phyloP scores from a whole-genome alignment of 2,888 invertebrate genomes.

The Oligia latruncula region DNA sequence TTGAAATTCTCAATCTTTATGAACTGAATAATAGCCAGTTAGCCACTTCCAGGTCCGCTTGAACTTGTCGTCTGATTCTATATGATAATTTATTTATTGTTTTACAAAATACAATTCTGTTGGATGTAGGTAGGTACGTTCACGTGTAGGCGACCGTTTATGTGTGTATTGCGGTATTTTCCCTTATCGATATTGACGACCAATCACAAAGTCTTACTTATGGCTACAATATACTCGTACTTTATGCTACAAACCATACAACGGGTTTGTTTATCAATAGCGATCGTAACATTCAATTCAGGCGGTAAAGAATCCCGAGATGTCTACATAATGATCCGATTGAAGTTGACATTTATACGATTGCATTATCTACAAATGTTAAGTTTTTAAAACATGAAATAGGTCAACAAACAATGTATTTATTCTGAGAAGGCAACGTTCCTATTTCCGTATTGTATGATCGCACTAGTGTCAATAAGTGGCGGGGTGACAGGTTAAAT shows the following conservation, averaged over 20 bases:
- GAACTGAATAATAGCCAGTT: constrained; percentile 50
- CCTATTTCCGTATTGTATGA: constrained; percentile 16
- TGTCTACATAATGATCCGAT: constrained; percentile 22
- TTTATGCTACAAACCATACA: constrained; percentile 33
- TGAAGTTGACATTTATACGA: no score
- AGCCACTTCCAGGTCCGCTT: constrained; percentile 35
- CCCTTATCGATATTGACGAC: constrained; percentile 52
- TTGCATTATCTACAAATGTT: not conserved
- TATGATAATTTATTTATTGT: constrained; percentile 57
- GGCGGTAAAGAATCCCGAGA: constrained; percentile 33
- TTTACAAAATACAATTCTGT: constrained; percentile 34
- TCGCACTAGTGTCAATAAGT: constrained; percentile 12
- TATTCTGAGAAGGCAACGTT: constrained; percentile 23
- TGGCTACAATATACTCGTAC: constrained; percentile 30
- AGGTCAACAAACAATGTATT: constrained; percentile 39
- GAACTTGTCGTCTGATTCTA: constrained; percentile 26
- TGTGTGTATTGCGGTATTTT: constrained; percentile 38
- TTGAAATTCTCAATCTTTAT: constrained; percentile 56
- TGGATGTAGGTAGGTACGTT: not conserved
- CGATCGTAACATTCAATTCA: constrained; percentile 40
- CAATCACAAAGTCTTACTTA: constrained; percentile 55
- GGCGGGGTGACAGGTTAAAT: constrained; percentile 39
- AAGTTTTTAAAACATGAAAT: constrained; percentile 9
- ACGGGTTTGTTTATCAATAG: constrained; percentile 47
- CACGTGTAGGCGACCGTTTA: constrained; percentile 18